These are phyloP conservation scores for Lamprotornis superbus DNA, from an alignment of 2,113 vertebrate species.

Conservation along the genomic window DNA sequence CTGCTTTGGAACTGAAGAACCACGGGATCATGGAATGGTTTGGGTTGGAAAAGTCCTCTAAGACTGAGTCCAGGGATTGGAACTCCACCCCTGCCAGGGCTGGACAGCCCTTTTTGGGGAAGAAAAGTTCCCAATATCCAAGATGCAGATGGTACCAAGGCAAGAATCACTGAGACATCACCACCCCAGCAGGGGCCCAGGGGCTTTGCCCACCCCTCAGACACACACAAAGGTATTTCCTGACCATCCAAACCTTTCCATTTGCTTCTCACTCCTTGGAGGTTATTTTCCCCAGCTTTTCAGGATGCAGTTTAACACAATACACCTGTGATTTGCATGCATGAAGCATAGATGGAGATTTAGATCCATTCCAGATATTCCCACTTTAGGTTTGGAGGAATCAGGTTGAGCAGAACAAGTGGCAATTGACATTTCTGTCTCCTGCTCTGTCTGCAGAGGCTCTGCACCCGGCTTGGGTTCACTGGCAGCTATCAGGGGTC, in stretches of 20 bases:
- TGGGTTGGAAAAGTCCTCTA: not conserved
- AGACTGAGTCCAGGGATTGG: not conserved
- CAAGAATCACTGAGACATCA: not conserved
- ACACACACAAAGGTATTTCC: not conserved
- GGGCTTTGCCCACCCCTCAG: not conserved
- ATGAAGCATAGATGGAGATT: not conserved
- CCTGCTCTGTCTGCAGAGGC: not conserved
- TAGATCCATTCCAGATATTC: not conserved
- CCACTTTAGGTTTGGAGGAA: constrained; percentile 8
- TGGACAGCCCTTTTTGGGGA: not conserved
- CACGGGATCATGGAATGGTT: not conserved
- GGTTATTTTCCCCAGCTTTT: not conserved
- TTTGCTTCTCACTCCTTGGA: not conserved
- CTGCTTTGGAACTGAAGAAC: not conserved
- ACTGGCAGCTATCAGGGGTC: not conserved
- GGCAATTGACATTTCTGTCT: constrained; percentile 52
- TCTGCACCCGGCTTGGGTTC: not conserved
- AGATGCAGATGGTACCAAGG: not conserved
- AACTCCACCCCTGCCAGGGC: not conserved
- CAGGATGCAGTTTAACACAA: not conserved
- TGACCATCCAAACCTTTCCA: not conserved
- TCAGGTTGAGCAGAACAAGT: constrained; percentile 21
- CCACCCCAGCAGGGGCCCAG: not conserved
- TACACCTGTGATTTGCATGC: not conserved
- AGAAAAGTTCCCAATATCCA: not conserved